These are phyloP conservation scores for Furcifer pardalis DNA, from an alignment of 2,797 vertebrate species.

Conservation along the genomic window DNA sequence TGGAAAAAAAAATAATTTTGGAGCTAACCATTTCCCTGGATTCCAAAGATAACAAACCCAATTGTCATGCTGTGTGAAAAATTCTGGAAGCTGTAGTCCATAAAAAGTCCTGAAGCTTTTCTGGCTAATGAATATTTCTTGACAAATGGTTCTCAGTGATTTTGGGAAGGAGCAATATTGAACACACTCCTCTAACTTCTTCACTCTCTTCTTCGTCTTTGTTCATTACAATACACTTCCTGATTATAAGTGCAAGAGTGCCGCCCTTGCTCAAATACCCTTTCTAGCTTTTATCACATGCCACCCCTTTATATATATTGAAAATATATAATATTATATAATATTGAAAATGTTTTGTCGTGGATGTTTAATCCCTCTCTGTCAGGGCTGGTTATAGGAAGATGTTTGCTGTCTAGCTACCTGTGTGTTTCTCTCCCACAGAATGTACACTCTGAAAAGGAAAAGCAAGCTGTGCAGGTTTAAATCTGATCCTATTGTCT, in stretches of 20 bases:
- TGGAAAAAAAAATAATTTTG: too few species aligned
- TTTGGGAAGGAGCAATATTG: not conserved
- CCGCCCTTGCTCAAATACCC: conserved; percentile 27
- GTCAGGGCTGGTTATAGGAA: conserved; percentile 20
- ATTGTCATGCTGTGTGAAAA: too few species aligned
- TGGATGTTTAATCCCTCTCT: conserved; percentile 28
- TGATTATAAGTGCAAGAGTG: conserved; percentile 8
- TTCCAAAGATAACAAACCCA: too few species aligned
- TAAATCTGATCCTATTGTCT: not conserved
- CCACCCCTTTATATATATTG: conserved; percentile 39
- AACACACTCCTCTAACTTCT: conserved; percentile 28
- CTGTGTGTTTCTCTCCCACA: conserved; percentile 2
- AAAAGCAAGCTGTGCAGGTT: conserved; percentile 6
- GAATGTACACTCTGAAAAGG: conserved; percentile 27
- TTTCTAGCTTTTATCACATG: conserved; percentile 36
- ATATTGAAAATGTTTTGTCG: conserved; percentile 35
- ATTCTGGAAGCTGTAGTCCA: too few species aligned
- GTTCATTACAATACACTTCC: not conserved
- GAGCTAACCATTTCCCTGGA: too few species aligned
- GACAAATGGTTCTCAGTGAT: not conserved
- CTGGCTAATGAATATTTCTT: not conserved
- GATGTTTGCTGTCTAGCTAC: conserved; percentile 42
- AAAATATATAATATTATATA: too few species aligned
- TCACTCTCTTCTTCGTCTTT: conserved; percentile 14
- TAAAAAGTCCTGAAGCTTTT: not conserved